These are phyloP conservation scores for Columbina picui DNA, from an alignment of 2,113 vertebrate species.

Conservation along the genomic window DNA sequence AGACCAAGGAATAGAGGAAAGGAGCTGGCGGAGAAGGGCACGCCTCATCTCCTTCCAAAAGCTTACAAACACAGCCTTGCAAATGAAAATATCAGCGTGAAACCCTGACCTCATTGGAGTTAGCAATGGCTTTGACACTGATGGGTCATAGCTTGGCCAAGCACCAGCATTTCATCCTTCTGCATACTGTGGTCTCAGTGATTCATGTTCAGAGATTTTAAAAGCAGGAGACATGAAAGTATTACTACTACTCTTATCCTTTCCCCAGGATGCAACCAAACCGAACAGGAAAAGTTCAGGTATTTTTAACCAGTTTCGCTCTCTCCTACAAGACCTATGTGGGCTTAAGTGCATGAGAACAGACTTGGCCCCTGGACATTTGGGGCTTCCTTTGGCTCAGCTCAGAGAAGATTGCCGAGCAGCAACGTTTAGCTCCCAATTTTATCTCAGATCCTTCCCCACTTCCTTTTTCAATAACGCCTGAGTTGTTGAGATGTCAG, in stretches of 20 bases:
- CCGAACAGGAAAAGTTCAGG: neutral
- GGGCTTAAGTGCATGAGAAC: neutral
- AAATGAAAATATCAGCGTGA: neutral
- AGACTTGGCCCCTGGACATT: neutral
- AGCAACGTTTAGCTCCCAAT: neutral
- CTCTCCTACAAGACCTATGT: neutral
- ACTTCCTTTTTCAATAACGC: neutral
- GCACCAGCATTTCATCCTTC: neutral
- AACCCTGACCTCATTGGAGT: neutral
- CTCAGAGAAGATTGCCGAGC: neutral
- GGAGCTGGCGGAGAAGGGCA: neutral
- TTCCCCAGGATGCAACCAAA: neutral
- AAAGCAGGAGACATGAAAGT: neutral
- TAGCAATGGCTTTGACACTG: neutral
- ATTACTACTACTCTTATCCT: neutral
- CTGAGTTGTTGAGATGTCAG: neutral
- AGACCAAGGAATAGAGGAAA: neutral
- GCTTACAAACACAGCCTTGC: neutral
- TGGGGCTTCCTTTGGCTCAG: neutral
- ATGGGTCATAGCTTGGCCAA: neutral
- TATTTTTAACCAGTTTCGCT: neutral
- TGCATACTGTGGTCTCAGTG: fast-evolving
- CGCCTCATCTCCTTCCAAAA: neutral
- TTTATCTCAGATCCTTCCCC: neutral
- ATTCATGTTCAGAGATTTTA: neutral